Percentiles rank a stretch among this genome's conserved stretches.
phyloP scores from a whole-genome alignment of 2,797 vertebrate genomes.

The Heliangelus exortis region DNA sequence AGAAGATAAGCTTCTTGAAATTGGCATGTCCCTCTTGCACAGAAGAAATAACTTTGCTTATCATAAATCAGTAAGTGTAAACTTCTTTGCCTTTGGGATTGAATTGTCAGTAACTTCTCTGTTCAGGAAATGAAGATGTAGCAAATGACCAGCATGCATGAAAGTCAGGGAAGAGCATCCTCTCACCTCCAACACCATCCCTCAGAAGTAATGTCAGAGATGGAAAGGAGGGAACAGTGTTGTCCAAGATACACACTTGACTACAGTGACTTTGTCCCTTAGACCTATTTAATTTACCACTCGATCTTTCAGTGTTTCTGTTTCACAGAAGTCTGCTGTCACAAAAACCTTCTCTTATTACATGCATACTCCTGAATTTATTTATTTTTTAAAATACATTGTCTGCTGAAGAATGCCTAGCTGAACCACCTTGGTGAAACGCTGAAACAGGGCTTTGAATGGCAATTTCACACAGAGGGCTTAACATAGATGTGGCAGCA shows the following conservation, averaged over 20 bases:
- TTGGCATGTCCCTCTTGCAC: no score
- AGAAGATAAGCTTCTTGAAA: no score
- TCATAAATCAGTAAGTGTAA: no score
- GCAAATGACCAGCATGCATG: no score
- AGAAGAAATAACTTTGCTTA: no score
- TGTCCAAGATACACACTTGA: not conserved
- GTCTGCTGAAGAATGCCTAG: not conserved
- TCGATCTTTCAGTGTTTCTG: not conserved
- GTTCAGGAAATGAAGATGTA: no score
- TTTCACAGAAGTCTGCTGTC: not conserved
- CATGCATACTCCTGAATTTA: not conserved
- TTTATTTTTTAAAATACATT: not conserved
- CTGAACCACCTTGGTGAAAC: not conserved
- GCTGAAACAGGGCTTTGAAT: not conserved
- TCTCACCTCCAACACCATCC: no score
- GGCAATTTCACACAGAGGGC: not conserved
- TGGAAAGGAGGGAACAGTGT: not conserved
- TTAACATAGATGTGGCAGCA: not conserved
- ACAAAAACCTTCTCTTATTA: not conserved
- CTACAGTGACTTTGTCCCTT: not conserved
- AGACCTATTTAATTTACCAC: not conserved
- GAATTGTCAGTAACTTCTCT: no score
- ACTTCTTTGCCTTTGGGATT: no score
- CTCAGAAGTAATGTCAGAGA: no score
- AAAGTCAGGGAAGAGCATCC: no score